Conservation (phyloP, 2,797 vertebrate species). For the Pempheris klunzingeri region DNA sequence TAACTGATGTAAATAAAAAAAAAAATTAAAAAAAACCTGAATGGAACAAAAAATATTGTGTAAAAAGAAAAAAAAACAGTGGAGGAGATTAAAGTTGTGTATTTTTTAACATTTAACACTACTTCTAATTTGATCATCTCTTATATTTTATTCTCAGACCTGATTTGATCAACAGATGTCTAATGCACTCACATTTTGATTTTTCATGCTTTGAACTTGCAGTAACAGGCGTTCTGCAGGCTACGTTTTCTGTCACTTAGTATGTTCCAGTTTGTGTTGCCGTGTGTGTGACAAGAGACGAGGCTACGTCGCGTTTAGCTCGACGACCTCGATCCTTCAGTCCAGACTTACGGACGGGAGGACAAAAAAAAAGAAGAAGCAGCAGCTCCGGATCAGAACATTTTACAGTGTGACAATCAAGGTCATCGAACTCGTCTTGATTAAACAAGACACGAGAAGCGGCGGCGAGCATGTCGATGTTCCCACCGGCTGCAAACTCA, state of each 20-base stretch:
- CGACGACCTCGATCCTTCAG: slow-evolving; percentile 9
- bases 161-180: slow-evolving; percentile 36
- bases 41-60: slow-evolving; percentile 14
- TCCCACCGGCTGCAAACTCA: slow-evolving; percentile 28
- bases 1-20: slow-evolving; percentile 67
- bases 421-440: slow-evolving; percentile 54
- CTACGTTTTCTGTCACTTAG: slow-evolving; percentile 19
- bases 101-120: slow-evolving; percentile 41
- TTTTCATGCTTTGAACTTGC: slow-evolving; percentile 5
- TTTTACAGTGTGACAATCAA: slow-evolving; percentile 73
- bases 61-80: slow-evolving; percentile 18
- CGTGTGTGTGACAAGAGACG: slow-evolving; percentile 24
- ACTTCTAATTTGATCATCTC: slow-evolving; percentile 42
- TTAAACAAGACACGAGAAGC: slow-evolving; percentile 42
- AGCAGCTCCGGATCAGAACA: slow-evolving; percentile 6
- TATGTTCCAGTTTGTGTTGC: slow-evolving; percentile 30
- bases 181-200: slow-evolving; percentile 37
- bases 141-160: slow-evolving; percentile 20
- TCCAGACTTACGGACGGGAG: background rate
- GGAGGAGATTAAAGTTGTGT: slow-evolving; percentile 6
- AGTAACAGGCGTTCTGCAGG: background rate
- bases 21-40: slow-evolving; percentile 13
- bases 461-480: background rate
- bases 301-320: slow-evolving; percentile 3
- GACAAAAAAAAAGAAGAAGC: background rate